Evolutionary conservation across 2,888 invertebrate species (phyloP).

Genomic region (Sphecodes monilicornis): DNA sequence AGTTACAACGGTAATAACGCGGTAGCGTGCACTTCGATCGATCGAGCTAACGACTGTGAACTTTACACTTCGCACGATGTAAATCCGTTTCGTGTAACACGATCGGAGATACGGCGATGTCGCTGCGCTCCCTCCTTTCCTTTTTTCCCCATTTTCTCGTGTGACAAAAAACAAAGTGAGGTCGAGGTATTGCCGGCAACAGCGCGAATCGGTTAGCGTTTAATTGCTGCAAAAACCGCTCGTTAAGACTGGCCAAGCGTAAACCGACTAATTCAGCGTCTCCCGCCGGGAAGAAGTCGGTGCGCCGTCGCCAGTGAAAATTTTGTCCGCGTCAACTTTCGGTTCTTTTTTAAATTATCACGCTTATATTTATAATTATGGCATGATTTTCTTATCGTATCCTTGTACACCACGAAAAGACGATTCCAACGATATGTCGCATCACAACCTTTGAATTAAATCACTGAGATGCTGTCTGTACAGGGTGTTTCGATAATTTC

Average conservation of each 20-base stretch:
- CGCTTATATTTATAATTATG: neutral
- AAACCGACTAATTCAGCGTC: neutral
- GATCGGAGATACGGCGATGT: neutral
- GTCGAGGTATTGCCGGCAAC: neutral
- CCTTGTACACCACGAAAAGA: neutral
- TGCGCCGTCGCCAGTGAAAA: neutral
- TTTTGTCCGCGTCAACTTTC: neutral
- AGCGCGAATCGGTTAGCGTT: neutral
- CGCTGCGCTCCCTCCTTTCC: neutral
- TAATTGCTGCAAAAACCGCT: neutral
- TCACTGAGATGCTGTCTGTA: neutral
- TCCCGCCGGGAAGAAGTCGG: neutral
- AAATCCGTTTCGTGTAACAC: conserved; percentile 13
- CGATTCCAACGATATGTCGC: neutral
- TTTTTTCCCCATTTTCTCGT: neutral
- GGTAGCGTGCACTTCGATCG: conserved; percentile 37
- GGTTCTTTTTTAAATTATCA: neutral
- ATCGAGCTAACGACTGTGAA: conserved; percentile 28
- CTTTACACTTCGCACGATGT: conserved; percentile 30
- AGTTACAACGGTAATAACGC: neutral
- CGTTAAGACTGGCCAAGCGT: neutral
- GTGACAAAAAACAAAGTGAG: neutral
- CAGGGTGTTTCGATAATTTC: neutral
- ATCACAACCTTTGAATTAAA: too few relatives aligned
- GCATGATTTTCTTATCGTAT: neutral